Evolutionary conservation across 2,888 invertebrate species (phyloP).

Genomic region (Gryllus longicercus): DNA sequence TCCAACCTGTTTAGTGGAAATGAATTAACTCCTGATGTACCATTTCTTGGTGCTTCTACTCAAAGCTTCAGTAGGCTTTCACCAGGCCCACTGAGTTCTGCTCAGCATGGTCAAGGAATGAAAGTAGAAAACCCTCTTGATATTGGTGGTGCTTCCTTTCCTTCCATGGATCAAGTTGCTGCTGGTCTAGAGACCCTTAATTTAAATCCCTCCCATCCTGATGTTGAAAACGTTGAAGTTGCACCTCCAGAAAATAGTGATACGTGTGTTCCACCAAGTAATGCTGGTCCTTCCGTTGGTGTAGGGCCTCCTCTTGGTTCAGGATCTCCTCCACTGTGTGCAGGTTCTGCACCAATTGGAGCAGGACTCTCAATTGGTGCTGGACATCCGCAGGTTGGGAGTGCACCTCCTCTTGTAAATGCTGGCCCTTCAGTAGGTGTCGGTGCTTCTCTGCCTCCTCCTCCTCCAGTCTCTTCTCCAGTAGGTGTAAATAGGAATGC

Average conservation of each 20-base stretch:
- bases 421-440: not conserved
- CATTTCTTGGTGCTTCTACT: not conserved
- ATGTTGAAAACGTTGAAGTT: conserved; percentile 45
- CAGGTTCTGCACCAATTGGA: conserved; percentile 23
- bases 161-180: conserved; percentile 32
- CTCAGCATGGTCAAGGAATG: not conserved
- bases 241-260: conserved; percentile 37
- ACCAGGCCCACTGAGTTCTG: not conserved
- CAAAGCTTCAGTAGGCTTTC: not conserved
- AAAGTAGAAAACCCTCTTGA: not conserved
- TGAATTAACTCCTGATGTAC: not conserved
- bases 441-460: not conserved
- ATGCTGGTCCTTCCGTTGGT: not conserved
- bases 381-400: too few species aligned
- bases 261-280: not conserved
- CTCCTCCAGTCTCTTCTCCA: not conserved
- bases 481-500: not conserved
- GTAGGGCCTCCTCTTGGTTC: not conserved
- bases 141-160: not conserved
- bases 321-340: conserved; percentile 24
- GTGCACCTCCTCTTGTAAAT: not conserved
- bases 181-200: conserved; percentile 32
- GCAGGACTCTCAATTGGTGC: too few species aligned
- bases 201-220: conserved; percentile 25
- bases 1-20: not conserved